phyloP scores from a whole-genome alignment of 2,797 vertebrate genomes.

The Luscinia megarhynchos region DNA sequence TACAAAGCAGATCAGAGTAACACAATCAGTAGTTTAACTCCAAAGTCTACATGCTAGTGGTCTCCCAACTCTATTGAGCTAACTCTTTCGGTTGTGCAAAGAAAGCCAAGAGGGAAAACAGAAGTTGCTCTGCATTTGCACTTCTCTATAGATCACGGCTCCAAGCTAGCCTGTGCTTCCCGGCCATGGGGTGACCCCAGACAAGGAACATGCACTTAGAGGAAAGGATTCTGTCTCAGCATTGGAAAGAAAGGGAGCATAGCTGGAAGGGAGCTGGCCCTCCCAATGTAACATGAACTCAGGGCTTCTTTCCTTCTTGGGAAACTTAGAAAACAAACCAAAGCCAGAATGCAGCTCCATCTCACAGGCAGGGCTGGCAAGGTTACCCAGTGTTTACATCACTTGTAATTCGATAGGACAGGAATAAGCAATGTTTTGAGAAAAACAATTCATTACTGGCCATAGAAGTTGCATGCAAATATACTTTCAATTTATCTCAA shows the following conservation, averaged over 20 bases:
- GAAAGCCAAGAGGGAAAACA: neutral
- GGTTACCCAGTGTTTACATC: neutral
- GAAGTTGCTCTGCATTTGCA: neutral
- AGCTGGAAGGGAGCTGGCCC: neutral
- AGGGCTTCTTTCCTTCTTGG: neutral
- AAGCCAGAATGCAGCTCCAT: neutral
- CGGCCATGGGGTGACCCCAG: neutral
- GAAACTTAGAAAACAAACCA: neutral
- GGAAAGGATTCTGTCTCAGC: neutral
- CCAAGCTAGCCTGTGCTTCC: neutral
- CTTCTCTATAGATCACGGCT: neutral
- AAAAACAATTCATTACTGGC: neutral
- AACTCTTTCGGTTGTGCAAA: neutral
- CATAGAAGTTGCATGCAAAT: neutral
- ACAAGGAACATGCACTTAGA: neutral
- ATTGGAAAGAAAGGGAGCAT: neutral
- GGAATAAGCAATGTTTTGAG: neutral
- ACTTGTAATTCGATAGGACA: neutral
- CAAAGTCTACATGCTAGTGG: neutral
- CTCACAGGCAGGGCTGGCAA: neutral
- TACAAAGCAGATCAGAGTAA: neutral
- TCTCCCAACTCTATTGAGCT: neutral
- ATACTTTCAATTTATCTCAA: neutral
- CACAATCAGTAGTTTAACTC: neutral
- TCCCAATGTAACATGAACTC: neutral